Evolutionary conservation across 2,113 vertebrate species (phyloP).

Genomic region (Hystrix brachyura): DNA sequence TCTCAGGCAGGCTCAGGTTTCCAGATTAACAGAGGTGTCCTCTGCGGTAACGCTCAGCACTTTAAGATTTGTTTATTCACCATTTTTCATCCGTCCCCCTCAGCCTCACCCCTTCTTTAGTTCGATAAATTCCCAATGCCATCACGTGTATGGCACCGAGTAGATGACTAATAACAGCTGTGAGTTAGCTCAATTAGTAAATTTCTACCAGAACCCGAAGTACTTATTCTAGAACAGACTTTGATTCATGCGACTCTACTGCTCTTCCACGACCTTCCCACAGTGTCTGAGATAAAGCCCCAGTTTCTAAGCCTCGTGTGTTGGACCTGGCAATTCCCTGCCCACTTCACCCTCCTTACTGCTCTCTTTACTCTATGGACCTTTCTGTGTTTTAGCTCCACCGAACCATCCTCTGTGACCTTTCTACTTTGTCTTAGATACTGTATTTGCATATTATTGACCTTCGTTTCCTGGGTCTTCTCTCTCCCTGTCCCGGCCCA

Average conservation of each 20-base stretch:
- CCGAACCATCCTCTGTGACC: background rate
- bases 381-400: background rate
- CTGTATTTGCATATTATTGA: background rate
- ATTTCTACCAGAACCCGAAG: background rate
- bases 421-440: background rate
- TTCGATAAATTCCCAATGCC: background rate
- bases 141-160: background rate
- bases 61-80: background rate
- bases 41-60: background rate
- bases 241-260: background rate
- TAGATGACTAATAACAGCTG: background rate
- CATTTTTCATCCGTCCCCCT: background rate
- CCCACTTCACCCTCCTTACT: accelerated
- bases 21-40: background rate
- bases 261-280: background rate
- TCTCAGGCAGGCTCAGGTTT: background rate
- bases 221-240: background rate
- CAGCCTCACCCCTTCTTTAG: background rate
- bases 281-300: background rate
- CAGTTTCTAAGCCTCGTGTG: too few relatives aligned
- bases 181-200: background rate
- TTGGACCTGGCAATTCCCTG: background rate
- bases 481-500: background rate
- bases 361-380: background rate
- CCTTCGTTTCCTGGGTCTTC: background rate